Evolutionary conservation across 2,797 vertebrate species (phyloP).

Genomic region (Coregonus ussuriensis): DNA sequence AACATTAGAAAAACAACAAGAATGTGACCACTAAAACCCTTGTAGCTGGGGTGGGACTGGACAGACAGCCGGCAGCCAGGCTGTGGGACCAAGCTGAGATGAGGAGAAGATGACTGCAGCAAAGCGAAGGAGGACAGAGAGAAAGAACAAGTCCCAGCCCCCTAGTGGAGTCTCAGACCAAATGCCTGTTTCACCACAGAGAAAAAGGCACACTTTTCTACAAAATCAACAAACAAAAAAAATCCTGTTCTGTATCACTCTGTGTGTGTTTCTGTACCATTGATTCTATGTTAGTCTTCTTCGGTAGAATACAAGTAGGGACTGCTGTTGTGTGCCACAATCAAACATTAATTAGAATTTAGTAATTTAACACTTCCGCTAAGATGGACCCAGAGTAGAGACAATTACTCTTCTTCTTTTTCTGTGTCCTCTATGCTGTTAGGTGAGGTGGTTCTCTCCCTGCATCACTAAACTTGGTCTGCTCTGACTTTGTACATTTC

Average conservation of each 20-base stretch:
- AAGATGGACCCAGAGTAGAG: neutral
- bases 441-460: neutral
- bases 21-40: conserved; percentile 51
- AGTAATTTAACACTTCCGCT: neutral
- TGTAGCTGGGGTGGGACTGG: neutral
- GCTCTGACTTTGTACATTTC: conserved; percentile 42
- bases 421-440: neutral
- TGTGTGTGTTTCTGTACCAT: neutral
- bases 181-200: neutral
- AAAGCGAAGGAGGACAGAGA: conserved; percentile 22
- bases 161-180: conserved; percentile 45
- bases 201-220: neutral
- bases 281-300: neutral
- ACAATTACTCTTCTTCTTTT: neutral
- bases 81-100: conserved; percentile 22
- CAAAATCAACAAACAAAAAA: conserved; percentile 1
- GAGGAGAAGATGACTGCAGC: conserved; percentile 9
- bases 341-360: neutral
- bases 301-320: neutral
- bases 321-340: neutral
- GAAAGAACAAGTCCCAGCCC: conserved; percentile 46
- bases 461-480: conserved; percentile 28
- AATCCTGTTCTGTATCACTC: neutral
- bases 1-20: conserved; percentile 6
- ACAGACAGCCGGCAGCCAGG: conserved; percentile 31